Conservation (phyloP, 2,113 vertebrate species). For the Pelvicachromis taeniatus region DNA sequence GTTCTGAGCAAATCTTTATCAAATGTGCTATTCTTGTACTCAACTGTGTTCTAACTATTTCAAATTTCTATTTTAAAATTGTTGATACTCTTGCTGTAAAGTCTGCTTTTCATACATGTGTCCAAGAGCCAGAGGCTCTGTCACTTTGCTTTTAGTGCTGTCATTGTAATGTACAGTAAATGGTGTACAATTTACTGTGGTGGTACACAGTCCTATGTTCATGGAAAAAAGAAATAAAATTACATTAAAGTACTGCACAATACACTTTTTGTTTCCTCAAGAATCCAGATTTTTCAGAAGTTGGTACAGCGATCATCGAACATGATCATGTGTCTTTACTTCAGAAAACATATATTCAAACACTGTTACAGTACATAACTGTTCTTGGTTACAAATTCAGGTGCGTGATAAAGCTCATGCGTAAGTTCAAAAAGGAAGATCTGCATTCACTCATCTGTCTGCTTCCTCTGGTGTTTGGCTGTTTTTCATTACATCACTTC, state of each 20-base stretch:
- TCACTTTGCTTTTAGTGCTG: conserved; percentile 74
- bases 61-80: conserved; percentile 64
- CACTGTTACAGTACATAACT: not conserved
- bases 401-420: not conserved
- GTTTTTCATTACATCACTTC: not conserved
- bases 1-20: conserved; percentile 70
- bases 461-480: not conserved
- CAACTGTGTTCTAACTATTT: conserved; percentile 76
- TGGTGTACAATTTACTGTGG: conserved; percentile 75
- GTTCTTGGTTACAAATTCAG: not conserved
- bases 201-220: conserved; percentile 74
- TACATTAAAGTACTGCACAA: conserved; percentile 24
- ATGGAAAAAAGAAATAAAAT: conserved; percentile 74
- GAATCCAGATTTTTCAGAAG: not conserved
- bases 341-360: not conserved
- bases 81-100: conserved; percentile 78
- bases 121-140: conserved; percentile 71
- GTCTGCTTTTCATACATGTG: conserved; percentile 80
- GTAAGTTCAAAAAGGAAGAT: not conserved
- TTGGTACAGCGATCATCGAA: not conserved
- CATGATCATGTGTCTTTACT: not conserved
- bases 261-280: not conserved
- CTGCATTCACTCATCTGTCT: not conserved
- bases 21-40: conserved; percentile 76
- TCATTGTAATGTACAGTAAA: conserved; percentile 74